Base-by-base conservation (phyloP, 2,113 vertebrate genomes). In the Oreocharis arfaki region DNA sequence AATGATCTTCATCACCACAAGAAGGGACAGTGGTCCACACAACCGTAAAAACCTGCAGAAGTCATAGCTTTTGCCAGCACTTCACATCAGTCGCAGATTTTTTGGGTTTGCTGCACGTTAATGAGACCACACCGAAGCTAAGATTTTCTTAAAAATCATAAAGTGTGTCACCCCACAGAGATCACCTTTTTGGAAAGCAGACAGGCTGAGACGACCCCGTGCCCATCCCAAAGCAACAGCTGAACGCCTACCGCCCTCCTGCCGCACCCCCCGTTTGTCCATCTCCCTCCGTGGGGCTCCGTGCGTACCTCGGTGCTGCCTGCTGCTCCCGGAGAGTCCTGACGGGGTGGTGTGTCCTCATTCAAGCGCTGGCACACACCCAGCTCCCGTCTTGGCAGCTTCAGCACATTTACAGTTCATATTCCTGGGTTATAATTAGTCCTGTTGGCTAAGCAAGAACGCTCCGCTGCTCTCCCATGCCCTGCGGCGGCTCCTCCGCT, bases 341-440 rank as follows among this genome's bases (percentile, higher is more conserved):
- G 22, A 1, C 3, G 3, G n/a, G 73, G 3, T 20, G n/a, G 20
- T 3, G 41, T 2, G 46, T 73, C 84, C 91, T 96, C 77, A 86
- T 39, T 35, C 92, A 1, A 44, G 93, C 5, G 2, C 91, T 39
- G 93, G 73, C 64, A 56, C 7, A 1, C 49, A 8, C 65, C 52
- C 93, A 73, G 87, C 89, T 88, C 75, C 89, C 9, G 27, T 46
- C 67, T 76, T 30, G 49, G 94, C 88, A 83, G 49, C 75, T 61
- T 61, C 67, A 50, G 86, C 19, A 2, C 52, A 0, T 57, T 65
- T 70, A 11, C 76, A 60, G 91, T 50, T 78, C 79, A 44, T 55
- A 64, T 53, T 79, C 71, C 79, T 2, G 41, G 53, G 63, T 64
- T 86, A 80, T 59, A 78, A 82, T 77, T 63, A 87, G 67, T 49